Base-by-base conservation (phyloP, 2,797 vertebrate genomes). In the Gadopsis marmoratus region DNA sequence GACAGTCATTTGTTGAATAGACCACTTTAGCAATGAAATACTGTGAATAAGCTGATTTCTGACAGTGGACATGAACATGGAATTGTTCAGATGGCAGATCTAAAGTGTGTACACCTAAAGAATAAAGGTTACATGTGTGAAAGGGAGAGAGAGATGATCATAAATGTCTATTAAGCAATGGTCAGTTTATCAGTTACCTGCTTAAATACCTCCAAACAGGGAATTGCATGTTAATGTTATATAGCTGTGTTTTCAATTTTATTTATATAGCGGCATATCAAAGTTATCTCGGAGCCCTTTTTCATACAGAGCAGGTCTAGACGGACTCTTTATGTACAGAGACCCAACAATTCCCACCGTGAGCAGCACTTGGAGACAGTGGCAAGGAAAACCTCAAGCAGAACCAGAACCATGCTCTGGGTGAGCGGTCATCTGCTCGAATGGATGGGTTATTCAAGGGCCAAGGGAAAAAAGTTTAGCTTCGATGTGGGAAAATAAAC, bases 401-500 rank as follows among this genome's bases (percentile, higher is more conserved):
- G 35, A 35, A 35, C 35, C 7, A 35, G 33, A 33, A 33, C 33
- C 4, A 33, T 6, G 35, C 35, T 8, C 35, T 35, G 7, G 7
- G 35, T 35, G 35, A 7, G 35, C 7, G 35, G 35, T 35, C 35
- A 35, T 35, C 35, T 35, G 35, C 35, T 35, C 35, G 6, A 35
- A 6, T 7, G 7, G 35, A 7, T 35, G 35, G 35, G 35, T 35
- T 35, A 35, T 35, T 71, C 51, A 71, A 41, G 35, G n/a, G 50
- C 71, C 35, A 21, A 61, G 48, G 58, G 16, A 67, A 66, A 77
- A 48, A 51, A 61, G 51, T 48, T 60, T 5, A 33, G 37, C 67
- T 72, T 48, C 17, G 0, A 69, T 76, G 84, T 91, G 86, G 88
- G 87, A 90, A 90, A 87, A 86, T 69, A 84, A 87, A 88, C 78